Evolutionary conservation across 2,888 invertebrate genomes (phyloP), one percentile per base, ranked within the genome.

Genomic region (Ditula angustiorana): DNA sequence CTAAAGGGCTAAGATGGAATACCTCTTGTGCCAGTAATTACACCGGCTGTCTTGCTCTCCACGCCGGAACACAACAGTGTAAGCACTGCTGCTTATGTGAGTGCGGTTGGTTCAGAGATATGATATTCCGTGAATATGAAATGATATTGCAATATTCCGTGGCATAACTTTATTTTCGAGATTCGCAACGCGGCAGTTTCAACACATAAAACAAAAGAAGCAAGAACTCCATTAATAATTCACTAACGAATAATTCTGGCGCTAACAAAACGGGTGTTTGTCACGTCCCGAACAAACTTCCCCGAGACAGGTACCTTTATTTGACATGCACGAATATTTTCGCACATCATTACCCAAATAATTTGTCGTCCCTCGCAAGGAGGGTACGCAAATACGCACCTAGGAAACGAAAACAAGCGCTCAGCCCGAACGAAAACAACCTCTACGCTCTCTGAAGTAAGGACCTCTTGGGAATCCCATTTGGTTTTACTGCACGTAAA

Each of bases 291-390:
- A 13, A 44, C 60, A 16, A 10, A 53, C 53, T 53, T 28, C 37
- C 37, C 46, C 33, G n/a, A 61, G 53, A 46, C 58, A 52, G 7
- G 10, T 35, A 58, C 53, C 63, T 63, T 63, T 64, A 61, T 70
- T 72, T 71, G 67, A 67, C 70, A 74, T 75, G 73, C 73, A 76
- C 63, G 73, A 74, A 74, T 76, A 75, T 82, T 82, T 78, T 80
- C 75, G 67, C 77, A 76, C 75, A 71, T 77, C 82, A 82, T 83
- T 83, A 77, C 76, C 73, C 74, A 74, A 77, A 79, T 79, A 78
- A 79, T 78, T 73, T 62, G 58, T 66, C 66, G 59, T 59, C 61
- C 71, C 68, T 61, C 69, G 55, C 70, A 67, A 69, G 66, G 67
- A 68, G 58, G 66, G n/a, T 64, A 61, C 46, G 59, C 71, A 71